These are phyloP conservation scores for Erythrocercus mccallii DNA, from an alignment of 2,113 vertebrate genomes.

Conservation along the genomic window DNA sequence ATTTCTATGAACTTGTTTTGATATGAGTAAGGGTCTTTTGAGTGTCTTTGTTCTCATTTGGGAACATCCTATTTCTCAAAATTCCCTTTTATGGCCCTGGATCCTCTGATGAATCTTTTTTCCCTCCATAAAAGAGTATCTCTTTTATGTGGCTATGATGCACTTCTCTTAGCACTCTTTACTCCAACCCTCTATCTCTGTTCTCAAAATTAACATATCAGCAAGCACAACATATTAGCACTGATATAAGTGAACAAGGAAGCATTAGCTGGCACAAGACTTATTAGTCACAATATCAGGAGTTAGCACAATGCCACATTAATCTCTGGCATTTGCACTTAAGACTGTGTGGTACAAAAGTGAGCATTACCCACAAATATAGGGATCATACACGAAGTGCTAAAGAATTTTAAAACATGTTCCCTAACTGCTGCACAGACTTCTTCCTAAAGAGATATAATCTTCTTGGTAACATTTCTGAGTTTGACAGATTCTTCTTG, in stretches of 20 bases:
- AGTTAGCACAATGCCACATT: background rate
- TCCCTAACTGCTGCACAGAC: background rate
- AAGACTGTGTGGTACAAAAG: background rate
- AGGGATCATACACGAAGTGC: rapidly evolving
- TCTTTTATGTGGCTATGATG: background rate
- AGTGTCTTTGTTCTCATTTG: rapidly evolving
- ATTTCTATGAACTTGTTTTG: background rate
- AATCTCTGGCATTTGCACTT: background rate
- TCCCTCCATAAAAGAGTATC: background rate
- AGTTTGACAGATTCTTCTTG: background rate
- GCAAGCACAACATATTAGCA: background rate
- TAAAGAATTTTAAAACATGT: background rate
- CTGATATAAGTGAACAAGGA: background rate
- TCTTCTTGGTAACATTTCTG: background rate
- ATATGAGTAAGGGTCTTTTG: background rate
- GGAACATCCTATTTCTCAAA: background rate
- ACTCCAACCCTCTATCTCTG: background rate
- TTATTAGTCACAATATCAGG: background rate
- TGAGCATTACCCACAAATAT: background rate
- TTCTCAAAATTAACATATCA: background rate
- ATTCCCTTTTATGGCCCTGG: background rate
- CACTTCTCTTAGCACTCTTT: background rate
- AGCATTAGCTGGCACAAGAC: background rate
- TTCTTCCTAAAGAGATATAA: background rate
- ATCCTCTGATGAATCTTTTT: background rate